Percentiles rank a stretch among this genome's conserved stretches.
Evolutionary conservation across 1,140 invertebrate species (phyloP).

Genomic region (Anastatus disparis): DNA sequence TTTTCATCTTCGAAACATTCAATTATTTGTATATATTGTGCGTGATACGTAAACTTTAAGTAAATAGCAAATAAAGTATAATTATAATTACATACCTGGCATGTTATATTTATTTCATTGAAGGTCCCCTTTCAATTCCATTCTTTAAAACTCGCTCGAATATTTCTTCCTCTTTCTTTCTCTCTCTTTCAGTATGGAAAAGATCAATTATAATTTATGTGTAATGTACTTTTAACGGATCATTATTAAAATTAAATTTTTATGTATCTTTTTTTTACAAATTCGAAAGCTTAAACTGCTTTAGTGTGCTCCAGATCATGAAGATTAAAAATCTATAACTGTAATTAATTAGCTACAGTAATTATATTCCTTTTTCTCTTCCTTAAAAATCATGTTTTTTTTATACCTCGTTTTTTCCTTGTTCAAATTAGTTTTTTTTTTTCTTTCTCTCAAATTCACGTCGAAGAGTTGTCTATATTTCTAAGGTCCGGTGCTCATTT

Average conservation of each 20-base stretch:
- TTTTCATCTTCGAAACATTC: not conserved
- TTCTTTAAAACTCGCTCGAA: not conserved
- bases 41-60: constrained; percentile 30
- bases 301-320: too few relatives aligned
- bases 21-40: constrained; percentile 28
- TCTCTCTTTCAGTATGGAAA: not conserved
- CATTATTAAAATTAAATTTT: constrained; percentile 29
- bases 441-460: too few relatives aligned
- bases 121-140: not conserved
- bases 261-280: too few relatives aligned
- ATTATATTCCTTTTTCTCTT: too few relatives aligned
- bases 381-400: too few relatives aligned
- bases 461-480: too few relatives aligned
- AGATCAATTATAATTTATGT: constrained; percentile 22
- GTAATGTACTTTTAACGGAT: constrained; percentile 6
- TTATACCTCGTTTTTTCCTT: too few relatives aligned
- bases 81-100: constrained; percentile 3
- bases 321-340: too few relatives aligned
- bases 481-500: too few relatives aligned
- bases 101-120: constrained; percentile 10
- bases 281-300: too few relatives aligned
- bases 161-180: not conserved
- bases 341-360: too few relatives aligned
- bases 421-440: too few relatives aligned
- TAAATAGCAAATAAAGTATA: constrained; percentile 33